Evolutionary conservation across 2,113 vertebrate species (phyloP).

Genomic region (Butorides virescens): DNA sequence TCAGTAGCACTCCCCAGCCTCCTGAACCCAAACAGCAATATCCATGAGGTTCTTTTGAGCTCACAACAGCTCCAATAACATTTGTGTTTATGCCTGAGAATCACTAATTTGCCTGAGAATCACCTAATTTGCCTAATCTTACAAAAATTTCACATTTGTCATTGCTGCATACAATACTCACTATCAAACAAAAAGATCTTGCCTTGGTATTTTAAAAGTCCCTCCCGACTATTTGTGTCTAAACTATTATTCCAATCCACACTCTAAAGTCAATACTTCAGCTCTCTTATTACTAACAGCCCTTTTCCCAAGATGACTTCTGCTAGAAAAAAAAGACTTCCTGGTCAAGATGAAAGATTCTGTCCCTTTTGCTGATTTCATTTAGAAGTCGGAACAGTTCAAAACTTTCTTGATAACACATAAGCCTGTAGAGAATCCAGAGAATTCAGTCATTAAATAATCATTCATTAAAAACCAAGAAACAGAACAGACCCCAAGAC

Average conservation of each 20-base stretch:
- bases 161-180: fast-evolving
- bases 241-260: not conserved
- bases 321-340: not conserved
- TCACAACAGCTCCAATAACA: not conserved
- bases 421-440: not conserved
- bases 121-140: not conserved
- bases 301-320: not conserved
- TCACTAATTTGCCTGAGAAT: not conserved
- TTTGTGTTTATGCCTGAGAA: not conserved
- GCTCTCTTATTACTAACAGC: not conserved
- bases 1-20: not conserved
- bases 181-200: not conserved
- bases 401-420: not conserved
- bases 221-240: not conserved
- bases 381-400: not conserved
- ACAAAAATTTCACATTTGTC: not conserved
- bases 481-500: conserved; percentile 85
- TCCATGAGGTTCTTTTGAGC: not conserved
- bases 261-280: not conserved
- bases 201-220: not conserved
- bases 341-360: not conserved
- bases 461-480: not conserved
- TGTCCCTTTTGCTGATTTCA: not conserved
- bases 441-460: not conserved
- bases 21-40: not conserved